Evolutionary conservation across 2,797 vertebrate genomes (phyloP).

Genomic region (Poecile montanus): DNA sequence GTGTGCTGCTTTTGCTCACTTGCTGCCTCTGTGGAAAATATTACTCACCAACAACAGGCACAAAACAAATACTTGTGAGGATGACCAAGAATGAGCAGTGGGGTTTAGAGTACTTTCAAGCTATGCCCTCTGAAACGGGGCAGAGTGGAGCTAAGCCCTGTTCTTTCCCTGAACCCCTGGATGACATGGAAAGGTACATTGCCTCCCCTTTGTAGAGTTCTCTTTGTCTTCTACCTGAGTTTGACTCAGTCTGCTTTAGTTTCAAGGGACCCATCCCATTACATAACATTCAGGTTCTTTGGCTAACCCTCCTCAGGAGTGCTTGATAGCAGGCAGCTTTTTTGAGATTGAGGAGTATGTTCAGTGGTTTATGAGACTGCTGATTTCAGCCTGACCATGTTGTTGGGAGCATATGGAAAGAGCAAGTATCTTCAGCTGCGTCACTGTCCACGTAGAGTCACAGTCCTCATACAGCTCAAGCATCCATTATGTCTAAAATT

Average conservation of each 20-base stretch:
- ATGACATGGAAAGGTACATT: accelerated
- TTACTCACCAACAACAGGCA: neutral
- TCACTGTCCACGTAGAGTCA: neutral
- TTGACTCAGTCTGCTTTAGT: neutral
- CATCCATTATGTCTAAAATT: neutral
- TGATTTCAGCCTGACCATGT: accelerated
- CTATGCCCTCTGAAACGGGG: neutral
- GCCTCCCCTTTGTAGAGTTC: neutral
- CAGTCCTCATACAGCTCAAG: neutral
- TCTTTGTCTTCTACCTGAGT: neutral
- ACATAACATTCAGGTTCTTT: neutral
- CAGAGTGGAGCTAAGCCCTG: neutral
- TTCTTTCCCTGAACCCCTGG: neutral
- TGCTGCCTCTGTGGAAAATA: neutral
- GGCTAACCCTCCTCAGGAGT: neutral
- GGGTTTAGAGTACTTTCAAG: neutral
- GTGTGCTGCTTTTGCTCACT: neutral
- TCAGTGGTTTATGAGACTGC: neutral
- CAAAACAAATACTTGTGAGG: neutral
- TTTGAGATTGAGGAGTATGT: neutral
- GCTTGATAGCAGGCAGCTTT: neutral
- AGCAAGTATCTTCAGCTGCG: neutral
- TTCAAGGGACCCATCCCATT: neutral
- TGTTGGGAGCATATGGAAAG: neutral
- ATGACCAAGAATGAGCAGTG: neutral